phyloP scores from a whole-genome alignment of 2,797 vertebrate genomes.

The Eospalax fontanierii region DNA sequence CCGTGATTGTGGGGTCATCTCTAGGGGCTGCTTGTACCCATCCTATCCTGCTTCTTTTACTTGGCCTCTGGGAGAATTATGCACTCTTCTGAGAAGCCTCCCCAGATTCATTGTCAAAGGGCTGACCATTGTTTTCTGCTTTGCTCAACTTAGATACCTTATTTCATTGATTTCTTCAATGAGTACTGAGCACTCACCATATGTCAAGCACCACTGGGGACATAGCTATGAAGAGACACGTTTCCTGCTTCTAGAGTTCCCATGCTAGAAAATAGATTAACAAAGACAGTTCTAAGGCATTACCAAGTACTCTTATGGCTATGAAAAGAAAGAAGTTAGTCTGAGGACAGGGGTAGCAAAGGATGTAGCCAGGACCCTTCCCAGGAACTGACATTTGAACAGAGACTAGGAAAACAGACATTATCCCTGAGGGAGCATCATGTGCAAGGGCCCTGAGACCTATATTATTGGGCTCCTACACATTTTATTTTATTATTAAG shows the following conservation, averaged over 20 bases:
- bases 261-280: not conserved
- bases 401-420: not conserved
- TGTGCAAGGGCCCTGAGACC: not conserved
- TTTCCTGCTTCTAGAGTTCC: not conserved
- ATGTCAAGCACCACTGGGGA: not conserved
- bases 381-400: not conserved
- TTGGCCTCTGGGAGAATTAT: not conserved
- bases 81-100: not conserved
- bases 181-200: not conserved
- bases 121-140: not conserved
- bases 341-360: not conserved
- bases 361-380: no score
- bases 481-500: not conserved
- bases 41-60: no score
- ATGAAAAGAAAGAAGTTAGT: not conserved
- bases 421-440: not conserved
- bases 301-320: not conserved
- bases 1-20: not conserved
- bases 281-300: not conserved
- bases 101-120: not conserved
- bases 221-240: not conserved
- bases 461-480: not conserved
- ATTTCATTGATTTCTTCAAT: not conserved
- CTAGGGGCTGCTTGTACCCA: not conserved
- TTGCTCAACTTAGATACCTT: not conserved